Conservation (phyloP, 2,113 vertebrate species). For the Mirounga angustirostris region DNA sequence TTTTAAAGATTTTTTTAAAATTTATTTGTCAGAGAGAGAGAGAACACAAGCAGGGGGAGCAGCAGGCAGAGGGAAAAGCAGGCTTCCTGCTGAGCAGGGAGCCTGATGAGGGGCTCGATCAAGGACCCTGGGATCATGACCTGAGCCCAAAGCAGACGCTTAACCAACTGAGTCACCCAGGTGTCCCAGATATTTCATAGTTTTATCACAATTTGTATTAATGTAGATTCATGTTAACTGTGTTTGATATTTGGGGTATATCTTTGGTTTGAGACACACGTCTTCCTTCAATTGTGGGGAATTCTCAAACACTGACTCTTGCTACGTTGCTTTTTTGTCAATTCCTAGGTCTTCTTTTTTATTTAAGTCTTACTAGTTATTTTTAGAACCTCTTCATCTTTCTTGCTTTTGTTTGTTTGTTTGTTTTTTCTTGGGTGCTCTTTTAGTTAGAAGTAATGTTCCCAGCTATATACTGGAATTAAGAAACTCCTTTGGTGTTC, state of each 20-base stretch:
- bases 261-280: background rate
- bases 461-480: background rate
- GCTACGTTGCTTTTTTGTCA: background rate
- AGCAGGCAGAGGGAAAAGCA: too few relatives aligned
- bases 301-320: background rate
- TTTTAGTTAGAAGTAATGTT: background rate
- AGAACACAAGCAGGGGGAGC: too few relatives aligned
- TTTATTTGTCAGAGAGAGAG: too few relatives aligned
- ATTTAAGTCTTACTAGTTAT: background rate
- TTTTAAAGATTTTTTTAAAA: too few relatives aligned
- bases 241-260: background rate
- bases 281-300: too few relatives aligned
- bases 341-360: background rate
- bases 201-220: background rate
- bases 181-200: too few relatives aligned
- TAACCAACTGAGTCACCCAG: too few relatives aligned
- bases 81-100: too few relatives aligned
- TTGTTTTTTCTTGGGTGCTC: background rate
- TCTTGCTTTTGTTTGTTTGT: background rate
- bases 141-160: too few relatives aligned
- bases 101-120: too few relatives aligned
- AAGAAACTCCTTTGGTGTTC: background rate
- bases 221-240: background rate
- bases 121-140: too few relatives aligned
- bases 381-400: background rate